Conservation (phyloP, 2,888 invertebrate genomes). For the Acronicta alni region DNA sequence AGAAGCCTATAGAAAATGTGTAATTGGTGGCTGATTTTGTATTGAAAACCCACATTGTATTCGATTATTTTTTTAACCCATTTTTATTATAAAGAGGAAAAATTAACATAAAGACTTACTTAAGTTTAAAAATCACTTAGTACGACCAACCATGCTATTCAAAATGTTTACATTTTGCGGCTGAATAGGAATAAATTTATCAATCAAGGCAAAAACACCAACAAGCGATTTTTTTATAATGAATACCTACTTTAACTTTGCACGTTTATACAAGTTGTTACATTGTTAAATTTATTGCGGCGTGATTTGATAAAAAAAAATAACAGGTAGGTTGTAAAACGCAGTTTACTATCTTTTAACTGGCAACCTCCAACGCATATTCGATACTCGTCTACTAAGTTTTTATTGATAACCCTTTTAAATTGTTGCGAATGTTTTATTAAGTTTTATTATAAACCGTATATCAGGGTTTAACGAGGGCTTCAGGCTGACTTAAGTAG, state of each 20-base stretch:
- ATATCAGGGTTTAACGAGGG: constrained; percentile 87
- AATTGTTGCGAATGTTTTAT: constrained; percentile 88
- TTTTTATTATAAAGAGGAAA: too few species aligned
- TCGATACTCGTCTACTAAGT: constrained; percentile 81
- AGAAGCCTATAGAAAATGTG: too few species aligned
- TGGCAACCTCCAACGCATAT: constrained; percentile 72
- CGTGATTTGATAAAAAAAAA: constrained; percentile 77
- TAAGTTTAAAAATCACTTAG: too few species aligned
- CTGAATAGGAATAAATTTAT: too few species aligned
- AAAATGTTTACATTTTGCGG: too few species aligned
- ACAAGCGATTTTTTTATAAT: constrained; percentile 2
- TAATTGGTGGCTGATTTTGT: too few species aligned
- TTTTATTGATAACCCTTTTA: constrained; percentile 85
- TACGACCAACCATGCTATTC: too few species aligned
- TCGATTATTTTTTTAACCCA: too few species aligned
- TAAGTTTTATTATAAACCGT: constrained; percentile 85
- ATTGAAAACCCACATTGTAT: too few species aligned
- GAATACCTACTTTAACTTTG: constrained; percentile 13
- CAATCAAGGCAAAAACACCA: constrained; percentile 1
- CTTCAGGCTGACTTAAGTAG: constrained; percentile 79
- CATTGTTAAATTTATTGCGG: constrained; percentile 68
- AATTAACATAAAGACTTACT: too few species aligned
- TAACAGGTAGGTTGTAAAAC: constrained; percentile 76
- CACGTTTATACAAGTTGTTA: constrained; percentile 43
- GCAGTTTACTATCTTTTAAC: constrained; percentile 84